Evolutionary conservation across 2,113 vertebrate genomes (phyloP), one percentile per base, ranked within the genome.

Genomic region (Carassius gibelio): DNA sequence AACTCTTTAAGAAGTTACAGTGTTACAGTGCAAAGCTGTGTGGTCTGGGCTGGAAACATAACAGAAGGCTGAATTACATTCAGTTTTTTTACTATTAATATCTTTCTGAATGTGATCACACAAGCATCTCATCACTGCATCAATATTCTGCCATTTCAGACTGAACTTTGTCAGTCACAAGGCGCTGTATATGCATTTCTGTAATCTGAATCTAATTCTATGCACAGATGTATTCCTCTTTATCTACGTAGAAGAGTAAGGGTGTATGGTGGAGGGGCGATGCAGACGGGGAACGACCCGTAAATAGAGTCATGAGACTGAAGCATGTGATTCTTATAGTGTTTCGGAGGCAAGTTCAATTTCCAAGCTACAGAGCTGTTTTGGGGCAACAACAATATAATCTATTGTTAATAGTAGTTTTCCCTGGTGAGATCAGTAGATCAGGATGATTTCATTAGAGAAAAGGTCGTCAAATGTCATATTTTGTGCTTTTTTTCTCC

Each of bases 271-370:
- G 36, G 61, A 69, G 59, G 42, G 74, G 30, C 17, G 81, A 48
- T 75, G 48, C 34, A 62, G 80, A 84, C 72, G 52, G 42, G 7
- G 34, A 80, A 72, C 5, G 64, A 7, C 17, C 84, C 64, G 81
- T 75, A 85, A 89, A 88, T 85, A 89, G 84, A 82, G 82, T 82
- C 88, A 82, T 83, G 83, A 84, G 88, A 88, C 74, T 68, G 78
- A 74, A 85, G 84, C 84, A 88, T 88, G 86, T 86, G 59, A 74
- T 66, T 36, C 78, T 81, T 57, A 81, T 36, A 81, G 57, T 69
- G 55, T 84, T 83, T 57, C 30, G 62, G 80, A 45, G 52, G 72
- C 72, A 52, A 85, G 83, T 85, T 78, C 30, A 85, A 59, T 64
- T 87, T 84, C 30, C 83, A 55, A 71, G 15, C 62, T 10, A 75